These are phyloP conservation scores for Drosophila vallismaia DNA, from an alignment of 2,888 invertebrate genomes.

Conservation along the genomic window DNA sequence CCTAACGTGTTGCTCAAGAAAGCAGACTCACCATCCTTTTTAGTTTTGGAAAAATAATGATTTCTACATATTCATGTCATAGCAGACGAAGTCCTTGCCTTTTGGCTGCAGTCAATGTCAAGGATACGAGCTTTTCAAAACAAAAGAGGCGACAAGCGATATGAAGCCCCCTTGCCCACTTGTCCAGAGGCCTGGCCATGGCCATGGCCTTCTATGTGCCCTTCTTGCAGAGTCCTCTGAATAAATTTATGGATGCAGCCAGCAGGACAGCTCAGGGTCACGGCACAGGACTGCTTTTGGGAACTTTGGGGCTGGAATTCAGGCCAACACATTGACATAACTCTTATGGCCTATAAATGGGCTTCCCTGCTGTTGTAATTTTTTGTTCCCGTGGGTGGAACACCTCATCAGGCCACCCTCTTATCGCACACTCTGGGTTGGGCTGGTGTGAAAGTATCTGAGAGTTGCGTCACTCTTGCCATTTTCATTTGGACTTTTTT, in stretches of 20 bases:
- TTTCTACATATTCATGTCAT: constrained; percentile 7
- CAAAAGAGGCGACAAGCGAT: constrained; percentile 50
- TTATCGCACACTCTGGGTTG: constrained; percentile 21
- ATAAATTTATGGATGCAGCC: constrained; percentile 58
- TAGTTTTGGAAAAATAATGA: constrained; percentile 4
- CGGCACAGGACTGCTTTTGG: background rate
- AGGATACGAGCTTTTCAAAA: constrained; percentile 62
- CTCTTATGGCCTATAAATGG: constrained; percentile 34
- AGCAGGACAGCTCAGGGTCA: constrained; percentile 25
- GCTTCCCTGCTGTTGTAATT: constrained; percentile 15
- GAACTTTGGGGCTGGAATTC: constrained; percentile 12
- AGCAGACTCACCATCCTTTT: background rate
- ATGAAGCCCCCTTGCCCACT: constrained; percentile 63
- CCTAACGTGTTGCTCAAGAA: constrained; percentile 5
- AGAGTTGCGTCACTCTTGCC: constrained; percentile 65
- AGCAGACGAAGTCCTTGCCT: constrained; percentile 21
- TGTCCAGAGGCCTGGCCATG: constrained; percentile 46
- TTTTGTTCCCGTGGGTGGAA: background rate
- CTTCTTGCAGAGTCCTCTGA: constrained; percentile 12
- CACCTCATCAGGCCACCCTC: background rate
- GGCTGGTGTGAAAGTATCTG: constrained; percentile 58
- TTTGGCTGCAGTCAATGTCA: constrained; percentile 67
- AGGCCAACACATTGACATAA: constrained; percentile 28
- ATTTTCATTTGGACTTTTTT: constrained; percentile 33
- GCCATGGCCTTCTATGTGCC: constrained; percentile 15